Conservation (phyloP, 2,113 vertebrate genomes). For the Peromyscus californicus region DNA sequence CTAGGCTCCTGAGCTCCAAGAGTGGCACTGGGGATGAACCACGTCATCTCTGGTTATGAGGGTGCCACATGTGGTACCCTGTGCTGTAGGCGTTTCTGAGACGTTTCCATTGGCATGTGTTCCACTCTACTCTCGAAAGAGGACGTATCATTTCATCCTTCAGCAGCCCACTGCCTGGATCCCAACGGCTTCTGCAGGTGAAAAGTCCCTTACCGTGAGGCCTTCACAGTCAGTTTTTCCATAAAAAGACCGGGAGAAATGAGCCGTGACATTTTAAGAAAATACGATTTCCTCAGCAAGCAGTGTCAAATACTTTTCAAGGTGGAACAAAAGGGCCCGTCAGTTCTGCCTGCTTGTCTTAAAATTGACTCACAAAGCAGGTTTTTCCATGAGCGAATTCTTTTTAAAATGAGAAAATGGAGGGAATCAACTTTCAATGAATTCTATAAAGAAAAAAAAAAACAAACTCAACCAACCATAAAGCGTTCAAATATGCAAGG, state of each 20-base stretch:
- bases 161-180: background rate
- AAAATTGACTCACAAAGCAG: background rate
- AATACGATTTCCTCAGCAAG: background rate
- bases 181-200: background rate
- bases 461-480: background rate
- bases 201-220: background rate
- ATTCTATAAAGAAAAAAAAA: background rate
- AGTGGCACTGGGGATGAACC: background rate
- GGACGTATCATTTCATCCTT: fast-evolving
- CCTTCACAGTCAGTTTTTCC: background rate
- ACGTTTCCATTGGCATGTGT: too few relatives aligned
- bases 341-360: background rate
- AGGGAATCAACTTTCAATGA: slow-evolving; percentile 40
- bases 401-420: background rate
- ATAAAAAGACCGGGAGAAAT: background rate
- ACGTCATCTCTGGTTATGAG: background rate
- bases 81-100: background rate
- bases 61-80: background rate
- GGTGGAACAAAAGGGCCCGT: background rate
- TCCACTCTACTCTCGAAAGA: background rate
- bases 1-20: background rate
- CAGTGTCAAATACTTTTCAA: slow-evolving; percentile 10
- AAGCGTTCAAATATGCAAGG: background rate
- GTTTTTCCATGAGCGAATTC: slow-evolving; percentile 10
- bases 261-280: background rate